Conservation (phyloP, 2,888 invertebrate species). For the Agonum fuliginosum region DNA sequence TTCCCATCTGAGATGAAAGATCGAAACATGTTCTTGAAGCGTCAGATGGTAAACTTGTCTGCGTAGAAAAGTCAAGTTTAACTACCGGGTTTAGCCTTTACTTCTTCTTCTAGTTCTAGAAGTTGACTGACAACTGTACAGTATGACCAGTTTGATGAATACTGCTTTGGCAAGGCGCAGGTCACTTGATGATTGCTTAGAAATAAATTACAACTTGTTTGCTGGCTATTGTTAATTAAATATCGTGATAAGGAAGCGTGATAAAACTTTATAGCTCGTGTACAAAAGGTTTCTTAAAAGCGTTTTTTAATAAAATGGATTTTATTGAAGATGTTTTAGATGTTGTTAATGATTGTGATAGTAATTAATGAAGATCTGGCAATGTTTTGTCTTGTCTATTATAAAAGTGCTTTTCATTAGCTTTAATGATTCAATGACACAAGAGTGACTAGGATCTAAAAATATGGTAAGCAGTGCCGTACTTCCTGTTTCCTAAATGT, state of each 20-base stretch:
- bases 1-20: neutral
- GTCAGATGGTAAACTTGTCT: slow-evolving; percentile 2
- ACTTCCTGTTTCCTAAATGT: no score
- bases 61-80: slow-evolving; percentile 3
- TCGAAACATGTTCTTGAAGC: neutral
- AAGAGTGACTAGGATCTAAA: no score
- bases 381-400: neutral
- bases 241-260: slow-evolving; percentile 32
- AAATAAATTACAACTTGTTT: slow-evolving; percentile 35
- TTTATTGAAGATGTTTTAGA: slow-evolving; percentile 17
- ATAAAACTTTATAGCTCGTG: slow-evolving; percentile 30
- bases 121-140: slow-evolving; percentile 31
- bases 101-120: neutral
- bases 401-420: neutral
- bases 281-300: slow-evolving; percentile 35
- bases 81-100: slow-evolving; percentile 9
- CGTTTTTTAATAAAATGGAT: slow-evolving; percentile 26
- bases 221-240: slow-evolving; percentile 38
- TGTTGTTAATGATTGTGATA: slow-evolving; percentile 34
- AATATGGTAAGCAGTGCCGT: no score
- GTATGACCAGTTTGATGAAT: slow-evolving; percentile 7
- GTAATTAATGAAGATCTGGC: slow-evolving; percentile 1
- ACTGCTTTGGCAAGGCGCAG: slow-evolving; percentile 5
- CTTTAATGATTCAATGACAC: no score
- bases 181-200: slow-evolving; percentile 2